Evolutionary conservation across 2,888 invertebrate species (phyloP), one percentile per base, ranked within the genome.

Genomic region (Zele albiditarsus): DNA sequence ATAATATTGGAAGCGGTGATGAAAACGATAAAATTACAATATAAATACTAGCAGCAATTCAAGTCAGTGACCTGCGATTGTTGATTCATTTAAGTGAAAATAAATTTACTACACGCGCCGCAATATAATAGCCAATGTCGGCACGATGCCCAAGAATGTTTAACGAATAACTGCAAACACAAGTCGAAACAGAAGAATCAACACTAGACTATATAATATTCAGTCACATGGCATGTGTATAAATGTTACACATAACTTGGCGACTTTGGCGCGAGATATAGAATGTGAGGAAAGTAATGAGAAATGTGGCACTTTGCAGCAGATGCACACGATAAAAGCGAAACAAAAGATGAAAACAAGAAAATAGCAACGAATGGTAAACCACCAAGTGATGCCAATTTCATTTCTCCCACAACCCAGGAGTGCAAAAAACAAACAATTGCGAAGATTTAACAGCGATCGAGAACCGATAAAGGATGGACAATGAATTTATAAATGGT

Each of bases 11-110:
- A 53, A 8, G 8, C n/a, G 66, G 53, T 49, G 60, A 69, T 27
- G 73, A 77, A 77, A 46, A 42, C 20, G 28, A 74, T n/a, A 71
- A 70, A 57, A 23, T 31, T 3, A 27, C 8, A 46, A 27, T 49
- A 69, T 49, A 31, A 63, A 58, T 49, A 71, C 53, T n/a, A 27
- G 25, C 67, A 49, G 49, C 20, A 27, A 69, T 25, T 53, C 42
- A 72, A 71, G 66, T 75, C 73, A 74, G 74, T 65, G 73, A 71
- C 77, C 76, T 53, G 28, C 42, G 33, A 70, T 75, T 46, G 67
- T 72, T 63, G 38, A 60, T 76, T 74, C 60, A 71, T 69, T 46
- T 66, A 3, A 57, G 67, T 67, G 67, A 70, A 73, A 76, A 78
- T 77, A 78, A 76, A 76, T 76, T 71, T 12, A 74, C 69, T 62